Evolutionary conservation across 2,888 invertebrate species (phyloP), one percentile per base, ranked within the genome.

Genomic region (Caenorhabditis sinica): DNA sequence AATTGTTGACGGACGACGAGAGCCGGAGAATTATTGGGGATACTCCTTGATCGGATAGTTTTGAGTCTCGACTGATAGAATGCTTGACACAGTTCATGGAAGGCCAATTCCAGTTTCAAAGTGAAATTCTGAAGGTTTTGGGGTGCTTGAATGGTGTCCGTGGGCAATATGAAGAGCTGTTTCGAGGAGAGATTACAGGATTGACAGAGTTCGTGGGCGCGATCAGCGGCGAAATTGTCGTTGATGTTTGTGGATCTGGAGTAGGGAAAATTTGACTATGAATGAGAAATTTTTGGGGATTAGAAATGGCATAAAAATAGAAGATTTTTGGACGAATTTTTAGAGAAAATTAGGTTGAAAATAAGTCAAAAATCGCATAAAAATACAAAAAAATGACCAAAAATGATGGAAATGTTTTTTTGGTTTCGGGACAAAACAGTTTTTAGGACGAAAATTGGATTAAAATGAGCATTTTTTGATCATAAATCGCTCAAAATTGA

Each of bases 1-100:
- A 97, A 98, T 93, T 97, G 96, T 94, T 98, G 98, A 43, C 99
- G 94, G 33, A 98, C 97, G 94, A 96, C 96, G 72, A 99, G 94
- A 90, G 96, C 96, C 91, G 93, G 91, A 30, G 90, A 86, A 72
- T 91, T 91, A 65, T 92, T 90, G 8, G 91, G 92, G 73, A 92
- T 90, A 17, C 83, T 83, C 9, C 92, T 76, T 6, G 90, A 85
- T 1, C 93, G 86, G 33, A 92, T 90, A 1, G 86, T 81, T 75
- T 96, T 95, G 30, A 96, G 95, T 94, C 97, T 96, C 87, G 96
- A 95, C 88, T 96, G 96, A 93, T 98, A 99, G 93, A 97, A 98
- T 87, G 95, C 95, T 93, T 96, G 96, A 0, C 97, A 96, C 91
- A 97, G 95, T 93, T 99, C 98, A 93, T 96, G 95, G 92, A 98